phyloP scores from a whole-genome alignment of 2,113 vertebrate species.

The Crotalus helleri region DNA sequence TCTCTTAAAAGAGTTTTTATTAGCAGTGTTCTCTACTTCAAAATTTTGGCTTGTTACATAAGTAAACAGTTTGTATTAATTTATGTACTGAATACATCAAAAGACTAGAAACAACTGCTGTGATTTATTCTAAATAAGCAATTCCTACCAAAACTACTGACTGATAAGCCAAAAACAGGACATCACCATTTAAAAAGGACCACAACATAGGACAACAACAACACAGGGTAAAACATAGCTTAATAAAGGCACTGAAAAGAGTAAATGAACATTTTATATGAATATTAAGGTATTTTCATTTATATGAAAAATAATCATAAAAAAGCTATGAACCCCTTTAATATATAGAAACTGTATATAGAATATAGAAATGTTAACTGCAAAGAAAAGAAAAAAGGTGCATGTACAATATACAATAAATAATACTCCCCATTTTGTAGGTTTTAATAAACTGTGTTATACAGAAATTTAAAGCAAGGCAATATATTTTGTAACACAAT shows the following conservation, averaged over 20 bases:
- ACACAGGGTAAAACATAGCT: constrained; percentile 7
- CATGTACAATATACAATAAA: not conserved
- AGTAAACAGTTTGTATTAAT: not conserved
- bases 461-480: not conserved
- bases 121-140: not conserved
- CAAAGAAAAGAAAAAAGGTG: too few relatives aligned
- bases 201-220: constrained; percentile 17
- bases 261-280: not conserved
- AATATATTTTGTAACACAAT: not conserved
- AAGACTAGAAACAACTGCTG: not conserved
- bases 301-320: not conserved
- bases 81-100: not conserved
- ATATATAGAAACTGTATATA: not conserved
- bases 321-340: not conserved
- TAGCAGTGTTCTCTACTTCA: not conserved
- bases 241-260: not conserved
- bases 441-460: not conserved
- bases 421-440: not conserved
- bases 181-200: constrained; percentile 9
- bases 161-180: constrained; percentile 17
- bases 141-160: constrained; percentile 25
- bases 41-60: not conserved
- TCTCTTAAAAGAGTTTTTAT: not conserved
- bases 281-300: not conserved
- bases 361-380: too few relatives aligned